These are phyloP conservation scores for Steatocranus sp. DNA, from an alignment of 2,797 vertebrate species.

Conservation along the genomic window DNA sequence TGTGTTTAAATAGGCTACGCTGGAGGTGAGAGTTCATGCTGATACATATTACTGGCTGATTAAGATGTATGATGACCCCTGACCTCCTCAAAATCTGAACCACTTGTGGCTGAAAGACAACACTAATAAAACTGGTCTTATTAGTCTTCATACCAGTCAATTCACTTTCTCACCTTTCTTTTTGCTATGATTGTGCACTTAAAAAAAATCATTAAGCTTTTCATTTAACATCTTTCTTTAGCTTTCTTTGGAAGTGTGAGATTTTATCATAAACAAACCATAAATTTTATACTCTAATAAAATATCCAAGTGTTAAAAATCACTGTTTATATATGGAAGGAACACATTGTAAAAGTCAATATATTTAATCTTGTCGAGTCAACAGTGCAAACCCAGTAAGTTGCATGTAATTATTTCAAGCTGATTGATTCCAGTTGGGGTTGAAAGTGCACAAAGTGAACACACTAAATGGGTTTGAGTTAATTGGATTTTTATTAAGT, in stretches of 20 bases:
- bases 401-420: constrained; percentile 3
- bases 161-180: background rate
- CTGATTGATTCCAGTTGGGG: constrained; percentile 34
- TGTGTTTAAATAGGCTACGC: background rate
- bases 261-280: constrained; percentile 14
- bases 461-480: constrained; percentile 16
- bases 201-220: background rate
- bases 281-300: constrained; percentile 2
- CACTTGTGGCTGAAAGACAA: constrained; percentile 62
- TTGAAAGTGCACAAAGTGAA: constrained; percentile 27
- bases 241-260: background rate
- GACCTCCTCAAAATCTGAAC: constrained; percentile 62
- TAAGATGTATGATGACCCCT: constrained; percentile 54
- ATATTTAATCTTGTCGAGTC: background rate
- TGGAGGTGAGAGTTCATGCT: constrained; percentile 56
- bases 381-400: background rate
- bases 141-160: constrained; percentile 16
- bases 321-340: background rate
- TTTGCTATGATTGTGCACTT: background rate
- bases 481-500: constrained; percentile 55
- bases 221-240: background rate
- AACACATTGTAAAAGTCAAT: constrained; percentile 11
- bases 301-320: background rate
- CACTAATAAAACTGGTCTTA: constrained; percentile 45
- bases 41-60: constrained; percentile 60